Conservation (phyloP, 2,797 vertebrate species). For the Poecilia velifera region DNA sequence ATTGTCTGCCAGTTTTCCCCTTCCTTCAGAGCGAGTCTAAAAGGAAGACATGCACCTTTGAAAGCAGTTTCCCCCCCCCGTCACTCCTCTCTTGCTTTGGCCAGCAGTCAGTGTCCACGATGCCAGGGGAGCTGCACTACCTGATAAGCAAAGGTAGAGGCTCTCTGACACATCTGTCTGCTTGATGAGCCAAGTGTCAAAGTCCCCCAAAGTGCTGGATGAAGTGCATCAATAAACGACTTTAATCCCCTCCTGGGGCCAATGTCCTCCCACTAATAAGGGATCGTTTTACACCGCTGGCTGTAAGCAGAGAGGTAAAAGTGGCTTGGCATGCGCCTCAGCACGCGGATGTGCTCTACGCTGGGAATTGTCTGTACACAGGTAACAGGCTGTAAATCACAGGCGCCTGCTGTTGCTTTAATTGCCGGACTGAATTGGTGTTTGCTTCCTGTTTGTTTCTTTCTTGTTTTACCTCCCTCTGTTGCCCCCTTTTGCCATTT, state of each 20-base stretch:
- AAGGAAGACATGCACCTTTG: conserved; percentile 32
- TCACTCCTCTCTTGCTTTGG: conserved; percentile 54
- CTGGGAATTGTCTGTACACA: conserved; percentile 72
- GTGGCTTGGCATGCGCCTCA: conserved; percentile 71
- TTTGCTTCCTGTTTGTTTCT: conserved; percentile 42
- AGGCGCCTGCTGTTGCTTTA: conserved; percentile 62
- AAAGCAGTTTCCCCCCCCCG: conserved; percentile 43
- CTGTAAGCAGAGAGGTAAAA: conserved; percentile 65
- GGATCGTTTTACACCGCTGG: conserved; percentile 78
- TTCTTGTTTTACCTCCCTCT: conserved; percentile 35
- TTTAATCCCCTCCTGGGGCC: conserved; percentile 82
- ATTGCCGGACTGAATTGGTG: conserved; percentile 56
- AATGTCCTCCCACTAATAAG: conserved; percentile 82
- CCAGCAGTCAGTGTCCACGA: conserved; percentile 61
- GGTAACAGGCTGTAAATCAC: conserved; percentile 74
- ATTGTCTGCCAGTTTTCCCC: conserved; percentile 27
- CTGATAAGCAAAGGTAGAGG: conserved; percentile 75
- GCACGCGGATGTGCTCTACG: conserved; percentile 53
- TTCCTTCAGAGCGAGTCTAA: conserved; percentile 14
- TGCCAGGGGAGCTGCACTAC: conserved; percentile 71
- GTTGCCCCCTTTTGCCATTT: conserved; percentile 33
- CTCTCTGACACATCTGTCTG: conserved; percentile 80
- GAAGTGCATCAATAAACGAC: conserved; percentile 82
- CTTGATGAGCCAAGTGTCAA: conserved; percentile 82
- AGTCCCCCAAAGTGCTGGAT: conserved; percentile 78